Conservation (phyloP, 2,113 vertebrate species). For the Tursiops truncatus region DNA sequence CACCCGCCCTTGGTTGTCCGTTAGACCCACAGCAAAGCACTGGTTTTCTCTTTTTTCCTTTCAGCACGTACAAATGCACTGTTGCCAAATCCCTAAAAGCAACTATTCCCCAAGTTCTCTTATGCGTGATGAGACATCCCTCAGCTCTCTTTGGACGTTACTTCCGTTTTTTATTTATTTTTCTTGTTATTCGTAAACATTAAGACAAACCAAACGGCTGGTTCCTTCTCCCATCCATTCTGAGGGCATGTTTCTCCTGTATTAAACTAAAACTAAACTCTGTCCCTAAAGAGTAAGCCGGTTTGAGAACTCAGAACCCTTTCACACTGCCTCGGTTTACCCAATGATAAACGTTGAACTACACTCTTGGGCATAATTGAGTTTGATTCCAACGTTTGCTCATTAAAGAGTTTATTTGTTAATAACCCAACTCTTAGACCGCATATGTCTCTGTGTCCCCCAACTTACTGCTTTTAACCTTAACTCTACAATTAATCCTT, state of each 20-base stretch:
- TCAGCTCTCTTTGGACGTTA: not conserved
- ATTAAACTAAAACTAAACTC: not conserved
- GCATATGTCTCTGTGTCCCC: not conserved
- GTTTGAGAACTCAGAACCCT: not conserved
- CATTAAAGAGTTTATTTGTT: not conserved
- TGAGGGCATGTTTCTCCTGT: not conserved
- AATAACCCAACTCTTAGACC: not conserved
- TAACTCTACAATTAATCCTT: not conserved
- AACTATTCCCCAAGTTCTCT: not conserved
- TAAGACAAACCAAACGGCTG: not conserved
- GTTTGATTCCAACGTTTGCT: not conserved
- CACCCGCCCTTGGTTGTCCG: rapidly evolving
- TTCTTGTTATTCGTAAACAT: not conserved
- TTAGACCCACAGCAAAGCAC: rapidly evolving
- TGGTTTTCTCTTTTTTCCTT: not conserved
- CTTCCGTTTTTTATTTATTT: not conserved
- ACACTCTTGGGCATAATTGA: not conserved
- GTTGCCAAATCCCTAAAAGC: not conserved
- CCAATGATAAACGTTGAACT: not conserved
- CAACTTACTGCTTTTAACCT: not conserved
- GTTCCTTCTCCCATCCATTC: not conserved
- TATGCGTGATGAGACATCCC: not conserved
- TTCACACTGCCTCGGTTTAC: not conserved
- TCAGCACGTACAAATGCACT: not conserved
- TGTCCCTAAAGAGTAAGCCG: not conserved